Conservation (phyloP, 37 sponge, comb jelly and placozoan species). For the Halisarca cf. caerulea region DNA sequence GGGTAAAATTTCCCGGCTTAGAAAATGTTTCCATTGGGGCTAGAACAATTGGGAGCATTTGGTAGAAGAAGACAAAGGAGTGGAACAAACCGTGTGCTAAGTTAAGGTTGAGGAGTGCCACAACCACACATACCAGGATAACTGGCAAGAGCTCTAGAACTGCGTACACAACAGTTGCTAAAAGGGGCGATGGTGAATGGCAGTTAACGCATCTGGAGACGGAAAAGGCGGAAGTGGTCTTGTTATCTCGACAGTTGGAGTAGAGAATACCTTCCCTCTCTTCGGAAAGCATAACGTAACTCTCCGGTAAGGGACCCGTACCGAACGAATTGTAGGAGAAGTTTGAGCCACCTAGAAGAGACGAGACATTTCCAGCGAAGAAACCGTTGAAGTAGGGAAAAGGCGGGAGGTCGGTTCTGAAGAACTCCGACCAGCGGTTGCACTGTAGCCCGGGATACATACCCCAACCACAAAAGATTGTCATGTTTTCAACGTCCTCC, state of each 20-base stretch:
- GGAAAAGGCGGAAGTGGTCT: neutral
- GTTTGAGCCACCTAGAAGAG: neutral
- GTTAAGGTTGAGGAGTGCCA: conserved; percentile 7
- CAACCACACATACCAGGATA: neutral
- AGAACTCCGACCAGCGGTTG: neutral
- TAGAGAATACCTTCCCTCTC: neutral
- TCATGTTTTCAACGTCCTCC: too few relatives aligned
- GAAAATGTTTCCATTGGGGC: too few relatives aligned
- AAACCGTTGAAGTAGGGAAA: neutral
- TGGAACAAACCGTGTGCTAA: neutral
- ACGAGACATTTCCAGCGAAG: neutral
- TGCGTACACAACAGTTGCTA: neutral
- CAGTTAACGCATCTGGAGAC: neutral
- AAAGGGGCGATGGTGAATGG: neutral
- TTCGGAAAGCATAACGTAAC: neutral
- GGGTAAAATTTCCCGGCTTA: neutral
- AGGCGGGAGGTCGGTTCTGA: too few relatives aligned
- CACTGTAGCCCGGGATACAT: neutral
- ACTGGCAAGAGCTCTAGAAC: neutral
- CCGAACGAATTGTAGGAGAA: conserved; percentile 8
- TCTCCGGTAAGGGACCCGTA: neutral
- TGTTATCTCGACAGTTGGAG: neutral
- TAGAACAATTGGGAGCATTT: neutral
- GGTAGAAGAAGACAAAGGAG: conserved; percentile 19
- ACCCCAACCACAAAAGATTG: neutral